Base-by-base conservation (phyloP, 2,113 vertebrate genomes). In the Noctilio leporinus region DNA sequence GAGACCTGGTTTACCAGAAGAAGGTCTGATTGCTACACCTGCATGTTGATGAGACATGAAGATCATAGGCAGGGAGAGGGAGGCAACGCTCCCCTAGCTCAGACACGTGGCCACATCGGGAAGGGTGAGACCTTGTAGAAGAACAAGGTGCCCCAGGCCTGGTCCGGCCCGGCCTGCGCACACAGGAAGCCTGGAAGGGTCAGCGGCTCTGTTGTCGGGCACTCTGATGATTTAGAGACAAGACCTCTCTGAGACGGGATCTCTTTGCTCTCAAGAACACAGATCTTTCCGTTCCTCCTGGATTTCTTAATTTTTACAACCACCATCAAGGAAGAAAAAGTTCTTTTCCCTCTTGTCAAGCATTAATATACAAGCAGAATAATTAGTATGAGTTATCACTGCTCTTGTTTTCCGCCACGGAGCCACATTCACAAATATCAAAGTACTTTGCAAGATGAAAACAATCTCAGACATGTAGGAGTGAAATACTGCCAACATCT, bases 311-410 rank as follows among this genome's bases (percentile, higher is more conserved):
- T 70, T 95, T 97, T 97, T 95, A 94, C 30, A 95, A 43, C 89
- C 53, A 40, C 87, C 90, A 88, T 77, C 85, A 80, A 92, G 91
- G 84, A 47, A 93, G 84, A 75, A 80, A 92, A 96, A 95, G 64
- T 87, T 92, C 75, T 69, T 87, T 97, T 97, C 96, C 95, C 91
- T 93, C 88, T 81, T 98, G 96, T 98, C 97, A 96, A 92, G 91
- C 94, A 81, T 86, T 96, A 97, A 87, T 86, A 96, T 82, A 97
- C 87, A 93, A 97, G 93, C 69, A 72, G 95, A 97, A 91, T 97
- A 97, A 97, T 98, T 97, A 97, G 86, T 87, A 76, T 97, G 95
- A 97, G 86, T 97, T 35, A 65, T 97, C 93, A 43, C 92, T 91
- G 80, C 94, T 97, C 75, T 94, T 67, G 81, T 95, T 95, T 96